These are phyloP conservation scores for Cyanoderma ruficeps DNA, from an alignment of 2,113 vertebrate genomes.

Conservation along the genomic window DNA sequence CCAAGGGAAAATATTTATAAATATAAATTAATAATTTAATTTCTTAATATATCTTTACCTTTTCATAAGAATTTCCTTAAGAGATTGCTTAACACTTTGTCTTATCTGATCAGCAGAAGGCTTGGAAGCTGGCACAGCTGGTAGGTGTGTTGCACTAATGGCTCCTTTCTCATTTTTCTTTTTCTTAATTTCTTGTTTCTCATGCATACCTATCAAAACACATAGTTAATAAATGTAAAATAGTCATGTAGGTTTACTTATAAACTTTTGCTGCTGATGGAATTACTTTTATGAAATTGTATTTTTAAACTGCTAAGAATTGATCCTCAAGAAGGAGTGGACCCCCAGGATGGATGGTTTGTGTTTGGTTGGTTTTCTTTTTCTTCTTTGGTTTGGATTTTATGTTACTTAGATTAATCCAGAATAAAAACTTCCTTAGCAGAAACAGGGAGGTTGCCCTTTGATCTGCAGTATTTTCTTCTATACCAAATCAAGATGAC, in stretches of 20 bases:
- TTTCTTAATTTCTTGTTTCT: constrained; percentile 84
- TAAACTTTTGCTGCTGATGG: neutral
- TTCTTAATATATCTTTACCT: constrained; percentile 75
- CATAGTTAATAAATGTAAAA: neutral
- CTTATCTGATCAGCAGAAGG: constrained; percentile 94
- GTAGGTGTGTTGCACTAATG: constrained; percentile 10
- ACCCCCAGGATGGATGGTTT: neutral
- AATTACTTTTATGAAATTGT: neutral
- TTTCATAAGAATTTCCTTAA: constrained; percentile 94
- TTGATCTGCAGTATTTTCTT: neutral
- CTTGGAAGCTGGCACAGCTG: constrained; percentile 77
- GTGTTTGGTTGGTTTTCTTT: neutral
- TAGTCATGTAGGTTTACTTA: neutral
- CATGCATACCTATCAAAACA: constrained; percentile 75
- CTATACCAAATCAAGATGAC: neutral
- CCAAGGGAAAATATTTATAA: neutral
- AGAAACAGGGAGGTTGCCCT: neutral
- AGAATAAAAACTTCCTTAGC: neutral
- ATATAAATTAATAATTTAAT: neutral
- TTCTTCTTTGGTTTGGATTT: neutral
- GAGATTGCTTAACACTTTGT: constrained; percentile 91
- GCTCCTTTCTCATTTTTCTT: constrained; percentile 78
- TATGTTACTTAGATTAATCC: neutral
- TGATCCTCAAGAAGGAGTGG: neutral
- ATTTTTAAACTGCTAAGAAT: neutral